A percentile compares a stretch with the other conserved stretches of the same genome.
These are phyloP conservation scores for Rhynchophorus ferrugineus DNA, from an alignment of 1,140 invertebrate genomes.

Conservation along the genomic window DNA sequence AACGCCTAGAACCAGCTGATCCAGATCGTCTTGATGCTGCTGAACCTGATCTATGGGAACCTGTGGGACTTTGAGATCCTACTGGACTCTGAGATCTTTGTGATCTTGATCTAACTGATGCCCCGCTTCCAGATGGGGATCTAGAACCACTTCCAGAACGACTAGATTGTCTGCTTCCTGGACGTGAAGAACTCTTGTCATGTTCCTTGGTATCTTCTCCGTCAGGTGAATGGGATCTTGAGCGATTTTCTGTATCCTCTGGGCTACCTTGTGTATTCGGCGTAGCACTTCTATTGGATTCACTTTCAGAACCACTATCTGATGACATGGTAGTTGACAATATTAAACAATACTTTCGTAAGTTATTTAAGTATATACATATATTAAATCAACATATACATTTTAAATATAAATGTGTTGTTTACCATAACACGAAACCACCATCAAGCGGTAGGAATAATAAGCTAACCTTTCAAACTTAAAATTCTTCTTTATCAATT, in stretches of 20 bases:
- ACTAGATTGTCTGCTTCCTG: slow-evolving; percentile 12
- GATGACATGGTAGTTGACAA: too few relatives aligned
- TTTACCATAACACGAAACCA: too few relatives aligned
- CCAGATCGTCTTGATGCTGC: slow-evolving; percentile 31
- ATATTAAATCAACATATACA: too few relatives aligned
- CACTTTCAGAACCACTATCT: slow-evolving; percentile 4
- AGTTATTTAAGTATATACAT: too few relatives aligned
- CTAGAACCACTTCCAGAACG: slow-evolving; percentile 22
- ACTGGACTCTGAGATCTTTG: slow-evolving; percentile 12
- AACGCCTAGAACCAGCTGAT: slow-evolving; percentile 22
- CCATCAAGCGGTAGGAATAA: too few relatives aligned
- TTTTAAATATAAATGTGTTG: too few relatives aligned
- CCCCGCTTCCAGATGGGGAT: slow-evolving; percentile 15
- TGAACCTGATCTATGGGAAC: slow-evolving; percentile 24
- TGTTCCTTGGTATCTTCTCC: too few relatives aligned
- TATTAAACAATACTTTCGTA: too few relatives aligned
- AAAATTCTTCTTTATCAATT: too few relatives aligned
- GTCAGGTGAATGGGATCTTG: neutral
- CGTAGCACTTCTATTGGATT: neutral
- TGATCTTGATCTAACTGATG: slow-evolving; percentile 19
- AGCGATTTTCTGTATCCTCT: neutral
- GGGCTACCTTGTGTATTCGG: neutral
- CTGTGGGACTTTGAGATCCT: slow-evolving; percentile 19
- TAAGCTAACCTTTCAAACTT: too few relatives aligned
- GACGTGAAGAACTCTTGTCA: neutral